phyloP scores from a whole-genome alignment of 2,797 vertebrate species.

The Crenichthys baileyi region DNA sequence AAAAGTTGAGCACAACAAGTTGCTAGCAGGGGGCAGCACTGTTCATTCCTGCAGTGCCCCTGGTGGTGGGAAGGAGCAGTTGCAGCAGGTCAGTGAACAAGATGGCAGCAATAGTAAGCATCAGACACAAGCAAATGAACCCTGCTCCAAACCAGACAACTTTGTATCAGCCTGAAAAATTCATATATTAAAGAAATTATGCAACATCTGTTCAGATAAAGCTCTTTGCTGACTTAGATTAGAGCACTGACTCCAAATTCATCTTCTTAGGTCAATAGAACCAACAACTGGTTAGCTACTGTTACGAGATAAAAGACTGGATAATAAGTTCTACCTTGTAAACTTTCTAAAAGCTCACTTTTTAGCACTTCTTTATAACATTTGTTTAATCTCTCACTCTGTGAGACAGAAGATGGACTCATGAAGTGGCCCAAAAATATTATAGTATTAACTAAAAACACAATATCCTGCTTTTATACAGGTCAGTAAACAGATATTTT shows the following conservation, averaged over 20 bases:
- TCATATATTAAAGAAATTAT: background rate
- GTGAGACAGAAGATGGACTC: background rate
- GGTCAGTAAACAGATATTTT: background rate
- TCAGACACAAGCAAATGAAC: conserved; percentile 2
- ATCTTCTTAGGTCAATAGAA: background rate
- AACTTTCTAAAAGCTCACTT: background rate
- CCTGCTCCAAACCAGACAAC: conserved; percentile 12
- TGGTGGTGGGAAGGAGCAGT: conserved; percentile 30
- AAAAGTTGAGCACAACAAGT: background rate
- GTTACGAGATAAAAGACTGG: conserved; percentile 1
- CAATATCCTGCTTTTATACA: background rate
- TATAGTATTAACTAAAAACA: background rate
- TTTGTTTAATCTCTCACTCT: background rate
- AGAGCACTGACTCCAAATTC: background rate
- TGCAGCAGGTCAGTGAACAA: conserved; percentile 32
- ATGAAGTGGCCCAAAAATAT: no score
- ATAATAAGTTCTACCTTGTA: background rate
- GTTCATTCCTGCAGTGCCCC: conserved; percentile 41
- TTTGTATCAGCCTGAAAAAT: conserved; percentile 17
- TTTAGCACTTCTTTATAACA: no score
- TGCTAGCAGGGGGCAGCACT: conserved; percentile 15
- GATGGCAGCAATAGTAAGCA: conserved; percentile 13
- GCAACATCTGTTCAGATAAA: background rate
- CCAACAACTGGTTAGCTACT: background rate
- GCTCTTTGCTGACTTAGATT: background rate